Evolutionary conservation across 2,113 vertebrate genomes (phyloP).

Genomic region (Tyrannus savana): DNA sequence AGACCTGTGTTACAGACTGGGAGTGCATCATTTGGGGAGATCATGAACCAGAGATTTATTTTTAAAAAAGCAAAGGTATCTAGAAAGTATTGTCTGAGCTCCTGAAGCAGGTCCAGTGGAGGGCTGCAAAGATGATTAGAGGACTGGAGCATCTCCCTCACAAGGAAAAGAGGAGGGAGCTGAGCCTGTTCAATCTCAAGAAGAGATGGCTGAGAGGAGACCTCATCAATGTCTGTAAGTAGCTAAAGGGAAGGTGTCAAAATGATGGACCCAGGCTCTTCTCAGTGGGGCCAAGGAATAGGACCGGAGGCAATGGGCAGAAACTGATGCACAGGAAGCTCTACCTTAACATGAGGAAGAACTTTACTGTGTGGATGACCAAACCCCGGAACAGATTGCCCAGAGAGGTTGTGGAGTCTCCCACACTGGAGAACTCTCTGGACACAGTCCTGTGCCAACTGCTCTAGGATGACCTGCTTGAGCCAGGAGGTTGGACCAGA

Average conservation of each 20-base stretch:
- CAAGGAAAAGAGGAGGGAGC: background rate
- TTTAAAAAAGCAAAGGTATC: background rate
- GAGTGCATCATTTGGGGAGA: background rate
- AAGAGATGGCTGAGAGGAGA: background rate
- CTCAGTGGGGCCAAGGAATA: background rate
- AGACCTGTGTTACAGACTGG: background rate
- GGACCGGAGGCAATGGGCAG: background rate
- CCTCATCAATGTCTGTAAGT: background rate
- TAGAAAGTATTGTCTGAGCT: background rate
- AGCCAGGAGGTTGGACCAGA: background rate
- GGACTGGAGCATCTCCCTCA: background rate
- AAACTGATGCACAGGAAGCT: background rate
- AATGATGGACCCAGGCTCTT: background rate
- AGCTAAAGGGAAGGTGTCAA: background rate
- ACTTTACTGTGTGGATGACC: background rate
- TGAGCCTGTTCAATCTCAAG: background rate
- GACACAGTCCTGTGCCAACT: no score
- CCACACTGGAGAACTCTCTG: background rate
- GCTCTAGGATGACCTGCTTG: background rate
- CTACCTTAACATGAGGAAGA: background rate
- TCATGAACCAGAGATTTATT: background rate
- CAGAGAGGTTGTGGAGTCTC: background rate
- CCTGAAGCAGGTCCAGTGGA: background rate
- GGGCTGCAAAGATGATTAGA: background rate
- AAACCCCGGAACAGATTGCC: background rate